Evolutionary conservation across 2,888 invertebrate genomes (phyloP).

Genomic region (Limenitis arthemis): DNA sequence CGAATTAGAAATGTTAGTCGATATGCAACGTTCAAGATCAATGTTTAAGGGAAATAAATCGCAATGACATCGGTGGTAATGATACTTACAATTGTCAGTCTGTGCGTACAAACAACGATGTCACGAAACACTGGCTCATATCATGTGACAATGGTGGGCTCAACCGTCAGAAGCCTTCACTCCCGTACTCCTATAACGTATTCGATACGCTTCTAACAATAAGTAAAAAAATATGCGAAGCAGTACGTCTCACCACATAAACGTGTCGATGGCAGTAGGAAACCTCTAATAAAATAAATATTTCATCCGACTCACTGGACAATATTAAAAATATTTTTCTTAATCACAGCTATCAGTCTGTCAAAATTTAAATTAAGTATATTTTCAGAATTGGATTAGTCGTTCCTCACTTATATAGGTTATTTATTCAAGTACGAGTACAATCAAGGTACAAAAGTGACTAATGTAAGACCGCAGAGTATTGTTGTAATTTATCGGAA

Average conservation of each 20-base stretch:
- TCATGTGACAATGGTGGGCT: conserved; percentile 40
- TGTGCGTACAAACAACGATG: conserved; percentile 40
- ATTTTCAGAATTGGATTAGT: conserved; percentile 70
- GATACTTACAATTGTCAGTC: conserved; percentile 52
- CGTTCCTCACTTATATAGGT: conserved; percentile 62
- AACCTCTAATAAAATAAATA: conserved; percentile 69
- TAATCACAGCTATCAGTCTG: conserved; percentile 74
- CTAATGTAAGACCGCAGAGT: conserved; percentile 68
- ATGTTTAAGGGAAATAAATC: conserved; percentile 41
- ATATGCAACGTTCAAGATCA: conserved; percentile 71
- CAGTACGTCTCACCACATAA: conserved; percentile 53
- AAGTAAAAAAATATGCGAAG: conserved; percentile 55
- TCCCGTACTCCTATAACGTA: conserved; percentile 31
- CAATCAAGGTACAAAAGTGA: conserved; percentile 70
- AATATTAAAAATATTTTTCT: conserved; percentile 69
- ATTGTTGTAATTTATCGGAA: conserved; percentile 54
- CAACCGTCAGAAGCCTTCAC: conserved; percentile 25
- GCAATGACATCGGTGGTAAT: conserved; percentile 67
- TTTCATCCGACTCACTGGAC: conserved; percentile 71
- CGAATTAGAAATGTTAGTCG: conserved; percentile 64
- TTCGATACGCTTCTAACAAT: conserved; percentile 39
- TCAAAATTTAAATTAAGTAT: conserved; percentile 73
- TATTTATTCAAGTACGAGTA: conserved; percentile 61
- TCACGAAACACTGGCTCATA: conserved; percentile 35
- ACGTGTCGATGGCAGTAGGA: conserved; percentile 63